Conservation (phyloP, 2,888 invertebrate species). For the Polietes domitor region DNA sequence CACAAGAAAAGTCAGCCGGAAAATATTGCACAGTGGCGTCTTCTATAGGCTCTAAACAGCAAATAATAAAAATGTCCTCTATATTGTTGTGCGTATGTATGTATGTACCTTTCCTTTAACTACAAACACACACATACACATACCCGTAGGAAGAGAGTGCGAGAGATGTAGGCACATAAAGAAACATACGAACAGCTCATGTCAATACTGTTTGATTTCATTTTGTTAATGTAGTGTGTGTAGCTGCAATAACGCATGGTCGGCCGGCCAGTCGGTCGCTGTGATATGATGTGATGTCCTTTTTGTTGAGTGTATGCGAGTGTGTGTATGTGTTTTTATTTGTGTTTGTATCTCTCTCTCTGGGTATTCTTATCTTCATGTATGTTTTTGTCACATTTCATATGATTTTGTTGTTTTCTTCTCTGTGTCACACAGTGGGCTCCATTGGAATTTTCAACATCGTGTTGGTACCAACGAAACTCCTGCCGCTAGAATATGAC, state of each 20-base stretch:
- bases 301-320: background rate
- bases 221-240: constrained; percentile 57
- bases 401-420: constrained; percentile 31
- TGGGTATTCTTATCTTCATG: constrained; percentile 17
- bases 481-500: too few relatives aligned
- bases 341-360: background rate
- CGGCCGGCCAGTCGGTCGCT: background rate
- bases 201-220: constrained; percentile 49
- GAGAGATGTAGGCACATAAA: constrained; percentile 1
- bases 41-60: constrained; percentile 36
- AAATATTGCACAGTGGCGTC: constrained; percentile 49
- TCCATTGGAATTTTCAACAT: too few relatives aligned
- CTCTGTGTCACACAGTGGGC: constrained; percentile 1
- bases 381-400: constrained; percentile 60
- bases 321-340: background rate
- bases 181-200: constrained; percentile 32
- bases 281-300: background rate
- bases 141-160: background rate
- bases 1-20: background rate
- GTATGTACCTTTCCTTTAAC: background rate
- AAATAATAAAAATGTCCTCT: constrained; percentile 30
- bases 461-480: background rate
- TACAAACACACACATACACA: background rate
- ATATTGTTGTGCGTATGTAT: background rate
- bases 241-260: constrained; percentile 33